Base-by-base conservation (phyloP, 2,113 vertebrate species). In the Etia nguti region DNA sequence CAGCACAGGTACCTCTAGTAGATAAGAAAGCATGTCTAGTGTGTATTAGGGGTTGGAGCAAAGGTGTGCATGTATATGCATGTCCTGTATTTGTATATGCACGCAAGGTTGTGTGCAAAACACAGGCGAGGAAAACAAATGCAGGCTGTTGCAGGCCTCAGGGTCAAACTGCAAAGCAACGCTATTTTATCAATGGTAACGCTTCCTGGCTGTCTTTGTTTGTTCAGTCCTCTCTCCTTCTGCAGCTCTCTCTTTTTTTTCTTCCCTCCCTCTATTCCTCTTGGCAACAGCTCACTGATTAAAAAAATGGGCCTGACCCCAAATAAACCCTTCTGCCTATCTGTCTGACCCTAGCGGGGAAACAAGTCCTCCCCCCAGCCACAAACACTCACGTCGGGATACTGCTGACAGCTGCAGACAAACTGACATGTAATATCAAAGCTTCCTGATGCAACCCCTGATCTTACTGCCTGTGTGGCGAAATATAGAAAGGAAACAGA, bases 231-330 rank as follows among this genome's bases (percentile, higher is more conserved):
- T 75, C 41, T 60, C 5, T 41, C 52, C 56, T 79, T 54, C 36
- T 36, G 46, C 36, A 68, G 79, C 31, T 6, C n/a, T 43, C 46
- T 70, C 22, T 88, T 4, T 48, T 62, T 48, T 56, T 85, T 41
- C 56, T 60, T 56, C 79, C 43, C 65, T 85, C 36, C 43, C 26
- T 88, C 77, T 54, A 43, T 84, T 88, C 89, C 90, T 93, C 77
- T 83, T 91, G 90, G 88, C 86, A 91, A 92, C 82, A 89, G 50
- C 77, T 79, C 73, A 24, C 79, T 90, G 91, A 94, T 94, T 92
- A 88, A 92, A 95, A 92, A 93, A 93, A 83, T 75, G 60, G 54
- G 34, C 41, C 79, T 90, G 90, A 93, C 90, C 90, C 80, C 41
- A 73, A 89, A 83, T 91, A 93, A 94, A 92, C 88, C 86, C 46